phyloP scores from a whole-genome alignment of 2,888 invertebrate species.

The Peribatodes rhomboidaria region DNA sequence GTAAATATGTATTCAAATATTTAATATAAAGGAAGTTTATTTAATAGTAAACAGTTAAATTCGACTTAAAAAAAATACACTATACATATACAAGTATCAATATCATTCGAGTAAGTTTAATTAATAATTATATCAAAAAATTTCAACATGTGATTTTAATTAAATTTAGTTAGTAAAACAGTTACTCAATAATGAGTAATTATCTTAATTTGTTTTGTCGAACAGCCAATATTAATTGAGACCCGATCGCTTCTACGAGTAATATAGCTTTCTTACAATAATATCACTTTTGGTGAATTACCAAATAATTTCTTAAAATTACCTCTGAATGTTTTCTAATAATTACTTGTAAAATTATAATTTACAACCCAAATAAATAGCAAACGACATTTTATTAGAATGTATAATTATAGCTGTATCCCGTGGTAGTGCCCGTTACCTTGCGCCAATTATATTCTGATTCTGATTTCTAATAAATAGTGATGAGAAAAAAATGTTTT shows the following conservation, averaged over 20 bases:
- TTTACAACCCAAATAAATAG: conserved; percentile 9
- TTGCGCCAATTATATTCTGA: no score
- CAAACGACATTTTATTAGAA: conserved; percentile 2
- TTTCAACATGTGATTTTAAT: conserved; percentile 5
- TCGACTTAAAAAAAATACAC: no score
- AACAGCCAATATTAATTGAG: conserved; percentile 63
- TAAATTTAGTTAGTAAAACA: conserved; percentile 34
- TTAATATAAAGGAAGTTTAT: no score
- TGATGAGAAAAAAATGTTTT: no score
- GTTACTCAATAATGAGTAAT: conserved; percentile 46
- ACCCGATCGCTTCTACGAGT: conserved; percentile 55
- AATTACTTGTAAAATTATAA: neutral
- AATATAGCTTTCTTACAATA: conserved; percentile 62
- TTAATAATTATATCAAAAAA: conserved; percentile 1
- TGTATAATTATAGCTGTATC: neutral
- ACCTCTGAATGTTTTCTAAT: conserved; percentile 14
- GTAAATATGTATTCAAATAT: no score
- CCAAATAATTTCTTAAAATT: conserved; percentile 48
- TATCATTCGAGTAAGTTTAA: no score
- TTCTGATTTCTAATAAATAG: no score
- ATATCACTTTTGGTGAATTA: conserved; percentile 70
- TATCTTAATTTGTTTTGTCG: conserved; percentile 68
- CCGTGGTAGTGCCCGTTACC: no score
- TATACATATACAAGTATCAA: neutral
- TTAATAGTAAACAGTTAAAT: no score